phyloP scores from a whole-genome alignment of 2,113 vertebrate genomes.

The Perccottus glenii region DNA sequence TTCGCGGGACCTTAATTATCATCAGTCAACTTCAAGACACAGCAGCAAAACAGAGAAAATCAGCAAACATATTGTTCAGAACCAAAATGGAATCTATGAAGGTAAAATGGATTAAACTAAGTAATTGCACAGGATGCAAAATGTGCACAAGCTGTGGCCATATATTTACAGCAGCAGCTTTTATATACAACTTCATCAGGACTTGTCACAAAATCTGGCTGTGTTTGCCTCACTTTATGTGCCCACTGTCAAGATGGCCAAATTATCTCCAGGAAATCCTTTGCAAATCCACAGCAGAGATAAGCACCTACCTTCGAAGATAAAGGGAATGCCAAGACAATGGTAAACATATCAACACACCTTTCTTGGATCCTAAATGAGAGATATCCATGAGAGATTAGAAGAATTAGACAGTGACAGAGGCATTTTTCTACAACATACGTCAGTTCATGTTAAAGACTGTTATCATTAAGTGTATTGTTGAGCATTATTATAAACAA shows the following conservation, averaged over 20 bases:
- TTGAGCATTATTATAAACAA: no score
- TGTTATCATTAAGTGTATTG: no score
- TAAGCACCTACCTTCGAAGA: slow-evolving; percentile 5
- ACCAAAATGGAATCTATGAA: slow-evolving; percentile 12
- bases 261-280: slow-evolving; percentile 1
- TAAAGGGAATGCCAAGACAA: not conserved
- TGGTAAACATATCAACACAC: not conserved
- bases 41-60: slow-evolving; percentile 5
- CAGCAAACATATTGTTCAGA: slow-evolving; percentile 12
- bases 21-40: slow-evolving; percentile 26
- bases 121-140: slow-evolving; percentile 2
- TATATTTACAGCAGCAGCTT: slow-evolving; percentile 2
- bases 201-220: not conserved
- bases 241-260: not conserved
- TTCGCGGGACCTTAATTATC: slow-evolving; percentile 23
- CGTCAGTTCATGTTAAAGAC: no score
- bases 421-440: no score
- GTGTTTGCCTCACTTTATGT: not conserved
- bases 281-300: not conserved
- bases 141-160: not conserved
- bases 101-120: slow-evolving; percentile 4
- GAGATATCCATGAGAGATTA: not conserved
- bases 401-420: no score
- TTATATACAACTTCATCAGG: not conserved
- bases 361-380: not conserved